Evolutionary conservation across 1,140 invertebrate genomes (phyloP), one percentile per base, ranked within the genome.

Genomic region (Dolichoris vasculosae): DNA sequence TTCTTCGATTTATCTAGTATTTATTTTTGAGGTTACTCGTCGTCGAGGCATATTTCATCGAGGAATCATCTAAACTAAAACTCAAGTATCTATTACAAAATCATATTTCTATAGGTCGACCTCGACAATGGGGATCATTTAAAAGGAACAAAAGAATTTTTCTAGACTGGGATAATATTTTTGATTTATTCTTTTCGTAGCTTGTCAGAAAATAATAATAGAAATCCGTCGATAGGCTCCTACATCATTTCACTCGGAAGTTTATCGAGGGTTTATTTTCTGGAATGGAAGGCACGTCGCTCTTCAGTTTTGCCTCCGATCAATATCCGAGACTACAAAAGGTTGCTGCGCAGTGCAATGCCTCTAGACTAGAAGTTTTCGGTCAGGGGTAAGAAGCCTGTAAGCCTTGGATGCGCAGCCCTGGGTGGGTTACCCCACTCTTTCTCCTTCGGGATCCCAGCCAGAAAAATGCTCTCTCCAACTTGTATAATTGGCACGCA

Each of bases 251-350:
- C 35, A 51, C 38, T 59, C 59, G 82, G 82, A 35, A 38, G 48
- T 75, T 67, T 77, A 23, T 64, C 2, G 69, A 75, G 69, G 48
- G 69, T 67, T 51, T 77, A 81, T 85, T 76, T 82, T 75, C 73
- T 32, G 67, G 43, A 9, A 40, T 82, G 32, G 73, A 82, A 77
- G 73, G 71, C 26, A 32, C 30, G 67, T 82, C 32, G 43, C 80
- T 79, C 20, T 69, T 82, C 32, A 43, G 51, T 38, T 71, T 64
- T 82, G 85, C 43, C 73, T 86, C 87, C 91, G 92, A 93, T 93
- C 93, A 93, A 93, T 93, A 93, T 91, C 89, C 90, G 87, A 82
- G 30, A 69, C 80, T 48, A 93, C 92, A 92, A 92, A 77, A 91
- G 90, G 88, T 88, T 90, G 87, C 87, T 89, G 85, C 88, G 87